These are phyloP conservation scores for Chironomus tentans DNA, from an alignment of 2,888 invertebrate genomes.

Conservation along the genomic window DNA sequence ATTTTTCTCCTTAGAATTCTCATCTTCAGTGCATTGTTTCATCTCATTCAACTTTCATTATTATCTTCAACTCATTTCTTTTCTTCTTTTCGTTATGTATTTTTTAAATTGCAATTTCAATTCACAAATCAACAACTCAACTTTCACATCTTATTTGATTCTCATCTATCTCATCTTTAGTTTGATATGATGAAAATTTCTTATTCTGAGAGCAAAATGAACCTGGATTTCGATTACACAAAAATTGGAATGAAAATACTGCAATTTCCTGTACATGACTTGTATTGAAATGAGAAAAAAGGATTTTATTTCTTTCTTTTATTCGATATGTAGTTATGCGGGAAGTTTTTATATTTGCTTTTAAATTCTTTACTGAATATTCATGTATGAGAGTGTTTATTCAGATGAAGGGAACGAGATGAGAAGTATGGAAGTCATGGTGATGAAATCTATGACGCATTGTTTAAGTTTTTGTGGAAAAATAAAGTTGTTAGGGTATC, in stretches of 20 bases:
- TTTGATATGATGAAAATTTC: too few relatives aligned
- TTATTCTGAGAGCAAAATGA: too few relatives aligned
- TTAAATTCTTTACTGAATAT: too few relatives aligned
- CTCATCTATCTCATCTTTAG: background rate
- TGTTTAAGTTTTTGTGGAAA: too few relatives aligned
- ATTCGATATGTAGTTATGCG: too few relatives aligned
- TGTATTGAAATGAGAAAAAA: background rate
- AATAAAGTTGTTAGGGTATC: too few relatives aligned
- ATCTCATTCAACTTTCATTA: background rate
- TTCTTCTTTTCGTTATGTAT: background rate
- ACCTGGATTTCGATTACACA: background rate
- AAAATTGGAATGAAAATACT: background rate
- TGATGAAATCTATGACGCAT: too few relatives aligned
- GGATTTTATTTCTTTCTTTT: too few relatives aligned
- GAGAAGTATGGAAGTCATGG: too few relatives aligned
- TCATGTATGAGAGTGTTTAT: too few relatives aligned
- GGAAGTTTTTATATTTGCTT: too few relatives aligned
- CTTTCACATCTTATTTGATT: background rate
- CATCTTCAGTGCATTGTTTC: constrained; percentile 8
- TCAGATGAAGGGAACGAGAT: too few relatives aligned
- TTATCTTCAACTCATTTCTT: background rate
- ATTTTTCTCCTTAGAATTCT: background rate
- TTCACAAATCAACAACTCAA: background rate
- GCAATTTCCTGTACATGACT: background rate
- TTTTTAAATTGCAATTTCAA: background rate